Conservation (phyloP, 2,888 invertebrate species). For the Hemistola chrysoprasaria region DNA sequence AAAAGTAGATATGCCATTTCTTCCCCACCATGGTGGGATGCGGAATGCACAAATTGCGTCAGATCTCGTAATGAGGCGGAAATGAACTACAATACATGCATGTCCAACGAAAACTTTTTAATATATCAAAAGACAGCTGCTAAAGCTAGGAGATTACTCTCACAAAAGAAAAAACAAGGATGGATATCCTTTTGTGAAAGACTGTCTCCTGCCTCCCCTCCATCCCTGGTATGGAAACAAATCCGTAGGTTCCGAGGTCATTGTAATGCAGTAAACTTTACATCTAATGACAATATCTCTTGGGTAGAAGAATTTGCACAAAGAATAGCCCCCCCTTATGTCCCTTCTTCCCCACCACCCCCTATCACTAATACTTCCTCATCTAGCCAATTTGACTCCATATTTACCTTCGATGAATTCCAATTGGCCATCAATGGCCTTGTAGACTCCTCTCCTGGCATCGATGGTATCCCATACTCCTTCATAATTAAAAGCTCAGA, state of each 20-base stretch:
- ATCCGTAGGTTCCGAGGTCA: slow-evolving; percentile 11
- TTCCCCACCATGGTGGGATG: slow-evolving; percentile 18
- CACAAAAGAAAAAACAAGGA: slow-evolving; percentile 10
- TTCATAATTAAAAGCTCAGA: slow-evolving; percentile 8
- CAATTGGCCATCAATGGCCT: slow-evolving; percentile 5
- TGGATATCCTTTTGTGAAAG: slow-evolving; percentile 15
- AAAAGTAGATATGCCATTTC: background rate
- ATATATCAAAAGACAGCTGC: slow-evolving; percentile 6
- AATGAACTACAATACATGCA: background rate
- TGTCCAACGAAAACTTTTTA: slow-evolving; percentile 6
- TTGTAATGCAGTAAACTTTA: background rate
- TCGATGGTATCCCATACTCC: slow-evolving; percentile 14
- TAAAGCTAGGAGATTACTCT: background rate
- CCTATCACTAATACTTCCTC: background rate
- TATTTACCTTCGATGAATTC: slow-evolving; percentile 9
- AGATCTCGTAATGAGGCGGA: slow-evolving; percentile 5
- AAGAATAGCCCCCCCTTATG: background rate
- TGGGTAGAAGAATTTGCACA: background rate
- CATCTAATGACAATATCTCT: slow-evolving; percentile 2
- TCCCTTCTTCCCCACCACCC: background rate
- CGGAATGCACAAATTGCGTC: slow-evolving; percentile 5
- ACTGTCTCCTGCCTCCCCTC: slow-evolving; percentile 12
- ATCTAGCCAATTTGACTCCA: background rate
- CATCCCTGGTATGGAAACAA: slow-evolving; percentile 14
- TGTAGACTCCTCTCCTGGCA: slow-evolving; percentile 12